Percentiles rank a stretch among this genome's conserved stretches.
Conservation (phyloP, 2,888 invertebrate species). For the Amphipoea lucens region DNA sequence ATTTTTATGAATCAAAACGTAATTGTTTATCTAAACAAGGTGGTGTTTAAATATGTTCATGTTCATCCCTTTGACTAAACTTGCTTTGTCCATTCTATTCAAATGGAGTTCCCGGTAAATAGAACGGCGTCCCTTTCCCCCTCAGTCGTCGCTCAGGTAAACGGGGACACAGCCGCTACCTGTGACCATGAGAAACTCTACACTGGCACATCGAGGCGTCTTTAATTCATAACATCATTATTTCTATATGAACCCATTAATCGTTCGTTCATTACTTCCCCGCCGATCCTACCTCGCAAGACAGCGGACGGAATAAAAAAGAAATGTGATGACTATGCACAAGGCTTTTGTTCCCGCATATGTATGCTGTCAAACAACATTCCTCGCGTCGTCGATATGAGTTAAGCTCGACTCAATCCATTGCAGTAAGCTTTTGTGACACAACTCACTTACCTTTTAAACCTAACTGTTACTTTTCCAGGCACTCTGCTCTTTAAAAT, state of each 20-base stretch:
- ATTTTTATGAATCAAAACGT: constrained; percentile 46
- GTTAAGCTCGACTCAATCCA: constrained; percentile 87
- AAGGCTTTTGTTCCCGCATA: constrained; percentile 90
- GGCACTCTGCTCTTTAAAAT: constrained; percentile 80
- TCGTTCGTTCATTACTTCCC: constrained; percentile 63
- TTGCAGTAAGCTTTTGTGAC: constrained; percentile 86
- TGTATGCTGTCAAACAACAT: constrained; percentile 90
- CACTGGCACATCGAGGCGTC: constrained; percentile 69
- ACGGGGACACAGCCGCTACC: constrained; percentile 82
- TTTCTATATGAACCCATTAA: constrained; percentile 62
- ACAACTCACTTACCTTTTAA: constrained; percentile 88
- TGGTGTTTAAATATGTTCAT: constrained; percentile 62
- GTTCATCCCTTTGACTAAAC: constrained; percentile 65
- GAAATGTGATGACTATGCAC: constrained; percentile 86
- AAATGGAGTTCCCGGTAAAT: constrained; percentile 83
- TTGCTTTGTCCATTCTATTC: constrained; percentile 82
- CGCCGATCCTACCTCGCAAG: constrained; percentile 73
- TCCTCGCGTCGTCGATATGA: constrained; percentile 88
- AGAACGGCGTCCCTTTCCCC: constrained; percentile 82
- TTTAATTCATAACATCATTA: constrained; percentile 72
- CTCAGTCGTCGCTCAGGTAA: constrained; percentile 83
- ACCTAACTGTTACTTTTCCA: constrained; percentile 87
- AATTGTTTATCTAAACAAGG: constrained; percentile 52
- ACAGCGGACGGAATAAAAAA: constrained; percentile 85
- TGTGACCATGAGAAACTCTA: constrained; percentile 81